Evolutionary conservation across 2,888 invertebrate species (phyloP).

Genomic region (Drosophila infuscata): DNA sequence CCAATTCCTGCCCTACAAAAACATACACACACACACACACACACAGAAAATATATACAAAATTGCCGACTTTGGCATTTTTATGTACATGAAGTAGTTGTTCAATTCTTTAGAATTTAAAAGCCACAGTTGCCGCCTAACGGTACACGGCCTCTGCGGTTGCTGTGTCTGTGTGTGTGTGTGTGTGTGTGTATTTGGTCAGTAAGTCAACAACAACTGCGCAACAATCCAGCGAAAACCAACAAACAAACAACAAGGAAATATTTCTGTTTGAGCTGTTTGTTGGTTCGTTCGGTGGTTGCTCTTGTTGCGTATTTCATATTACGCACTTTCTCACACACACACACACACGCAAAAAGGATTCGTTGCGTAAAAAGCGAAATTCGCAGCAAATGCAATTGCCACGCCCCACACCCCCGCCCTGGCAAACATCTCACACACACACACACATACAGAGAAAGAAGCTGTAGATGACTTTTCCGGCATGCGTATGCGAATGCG

Average conservation of each 20-base stretch:
- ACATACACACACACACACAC: conserved; percentile 11
- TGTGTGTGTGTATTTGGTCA: conserved; percentile 55
- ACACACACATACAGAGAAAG: neutral
- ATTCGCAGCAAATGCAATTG: conserved; percentile 77
- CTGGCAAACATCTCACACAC: neutral
- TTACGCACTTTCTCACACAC: conserved; percentile 62
- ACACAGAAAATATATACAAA: conserved; percentile 20
- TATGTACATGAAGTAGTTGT: conserved; percentile 52
- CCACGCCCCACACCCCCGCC: conserved; percentile 67
- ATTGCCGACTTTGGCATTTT: conserved; percentile 37
- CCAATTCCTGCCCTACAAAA: conserved; percentile 53
- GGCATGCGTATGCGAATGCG: conserved; percentile 24
- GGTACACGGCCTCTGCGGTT: conserved; percentile 16
- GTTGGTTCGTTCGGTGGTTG: conserved; percentile 43
- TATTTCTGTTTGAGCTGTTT: conserved; percentile 28
- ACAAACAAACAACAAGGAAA: conserved; percentile 31
- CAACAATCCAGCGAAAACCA: conserved; percentile 35
- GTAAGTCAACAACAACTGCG: conserved; percentile 64
- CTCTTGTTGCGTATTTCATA: conserved; percentile 43
- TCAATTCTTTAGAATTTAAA: conserved; percentile 34
- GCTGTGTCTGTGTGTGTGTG: neutral
- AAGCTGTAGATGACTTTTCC: conserved; percentile 15
- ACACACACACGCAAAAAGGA: conserved; percentile 2
- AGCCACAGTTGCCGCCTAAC: conserved; percentile 27
- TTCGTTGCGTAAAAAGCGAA: conserved; percentile 74